Conservation (phyloP, 2,797 vertebrate genomes). For the Acestrorhynchus altus region DNA sequence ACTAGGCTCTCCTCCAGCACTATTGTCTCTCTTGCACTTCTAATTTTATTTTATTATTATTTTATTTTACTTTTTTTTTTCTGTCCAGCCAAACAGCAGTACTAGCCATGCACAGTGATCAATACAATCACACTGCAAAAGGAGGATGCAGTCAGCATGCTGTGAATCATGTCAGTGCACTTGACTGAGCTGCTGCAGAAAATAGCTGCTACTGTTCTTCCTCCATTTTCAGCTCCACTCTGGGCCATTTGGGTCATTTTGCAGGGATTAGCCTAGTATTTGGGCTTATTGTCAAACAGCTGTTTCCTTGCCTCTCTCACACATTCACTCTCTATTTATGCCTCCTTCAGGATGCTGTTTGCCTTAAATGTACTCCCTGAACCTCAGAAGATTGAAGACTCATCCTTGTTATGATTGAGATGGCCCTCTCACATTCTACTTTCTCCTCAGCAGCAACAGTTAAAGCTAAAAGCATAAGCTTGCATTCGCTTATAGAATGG, state of each 20-base stretch:
- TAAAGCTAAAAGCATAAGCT: not conserved
- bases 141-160: constrained; percentile 43
- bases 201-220: constrained; percentile 31
- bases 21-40: constrained; percentile 53
- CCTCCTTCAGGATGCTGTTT: constrained; percentile 1
- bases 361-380: constrained; percentile 27
- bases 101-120: constrained; percentile 43
- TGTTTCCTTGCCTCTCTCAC: constrained; percentile 31
- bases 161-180: constrained; percentile 31
- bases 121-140: constrained; percentile 33
- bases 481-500: not conserved
- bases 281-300: constrained; percentile 39
- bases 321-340: constrained; percentile 24
- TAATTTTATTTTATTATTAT: constrained; percentile 17
- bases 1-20: constrained; percentile 33
- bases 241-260: constrained; percentile 47
- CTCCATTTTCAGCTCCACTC: constrained; percentile 4
- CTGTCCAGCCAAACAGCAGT: constrained; percentile 45
- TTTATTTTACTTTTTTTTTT: not conserved
- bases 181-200: constrained; percentile 42
- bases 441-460: not conserved
- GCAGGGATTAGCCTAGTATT: constrained; percentile 4
- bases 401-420: not conserved
- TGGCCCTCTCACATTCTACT: constrained; percentile 6
- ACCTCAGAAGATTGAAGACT: constrained; percentile 7